phyloP scores from a whole-genome alignment of 2,113 vertebrate species.

The Litocranius walleri region DNA sequence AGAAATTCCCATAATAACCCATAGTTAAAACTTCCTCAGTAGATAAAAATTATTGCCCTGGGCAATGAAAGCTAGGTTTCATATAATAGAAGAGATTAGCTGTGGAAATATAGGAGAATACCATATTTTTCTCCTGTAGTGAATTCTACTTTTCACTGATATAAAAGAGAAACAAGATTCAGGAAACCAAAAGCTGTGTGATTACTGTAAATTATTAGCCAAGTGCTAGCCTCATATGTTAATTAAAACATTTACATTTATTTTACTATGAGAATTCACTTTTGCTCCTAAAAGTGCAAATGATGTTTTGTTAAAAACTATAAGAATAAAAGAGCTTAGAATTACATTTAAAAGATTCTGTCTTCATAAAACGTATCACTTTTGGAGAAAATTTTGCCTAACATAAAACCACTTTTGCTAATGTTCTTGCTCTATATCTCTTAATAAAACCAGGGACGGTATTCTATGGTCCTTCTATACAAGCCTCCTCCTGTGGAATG shows the following conservation, averaged over 20 bases:
- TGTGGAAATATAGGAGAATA: constrained; percentile 48
- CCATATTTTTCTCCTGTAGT: constrained; percentile 44
- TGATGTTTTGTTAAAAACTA: neutral
- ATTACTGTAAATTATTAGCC: constrained; percentile 52
- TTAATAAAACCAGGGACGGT: neutral
- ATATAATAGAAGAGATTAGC: constrained; percentile 65
- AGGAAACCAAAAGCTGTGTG: constrained; percentile 55
- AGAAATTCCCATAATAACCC: neutral
- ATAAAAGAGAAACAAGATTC: constrained; percentile 49
- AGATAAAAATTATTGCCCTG: constrained; percentile 62
- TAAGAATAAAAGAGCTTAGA: constrained; percentile 29
- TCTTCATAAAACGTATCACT: constrained; percentile 55
- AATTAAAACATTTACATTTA: constrained; percentile 54
- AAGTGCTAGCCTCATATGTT: constrained; percentile 45
- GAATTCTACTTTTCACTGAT: constrained; percentile 65
- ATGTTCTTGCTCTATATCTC: constrained; percentile 17
- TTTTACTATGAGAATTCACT: constrained; percentile 37
- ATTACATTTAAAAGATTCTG: constrained; percentile 46
- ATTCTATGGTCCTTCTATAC: neutral
- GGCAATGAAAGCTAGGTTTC: constrained; percentile 15
- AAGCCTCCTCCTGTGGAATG: neutral
- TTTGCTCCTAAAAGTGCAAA: neutral
- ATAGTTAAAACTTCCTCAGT: constrained; percentile 44
- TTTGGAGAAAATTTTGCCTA: constrained; percentile 50
- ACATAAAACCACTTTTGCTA: constrained; percentile 56